Percentiles rank a stretch among this genome's conserved stretches.
Conservation (phyloP, 1,140 invertebrate genomes). For the Bactericera cockerelli region DNA sequence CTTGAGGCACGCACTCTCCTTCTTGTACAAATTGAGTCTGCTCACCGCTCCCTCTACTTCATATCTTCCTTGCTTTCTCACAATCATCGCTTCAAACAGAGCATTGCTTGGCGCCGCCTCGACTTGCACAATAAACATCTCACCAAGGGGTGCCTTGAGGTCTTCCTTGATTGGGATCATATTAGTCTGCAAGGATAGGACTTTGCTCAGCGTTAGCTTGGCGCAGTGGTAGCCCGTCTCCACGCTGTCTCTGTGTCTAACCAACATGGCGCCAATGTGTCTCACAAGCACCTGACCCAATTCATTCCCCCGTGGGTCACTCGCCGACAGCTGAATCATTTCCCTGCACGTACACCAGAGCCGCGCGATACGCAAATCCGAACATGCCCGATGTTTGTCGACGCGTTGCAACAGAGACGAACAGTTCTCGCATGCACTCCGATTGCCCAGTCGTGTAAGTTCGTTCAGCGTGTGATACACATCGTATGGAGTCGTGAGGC, state of each 20-base stretch:
- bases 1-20: slow-evolving; percentile 58
- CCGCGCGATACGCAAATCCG: slow-evolving; percentile 45
- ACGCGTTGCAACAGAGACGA: slow-evolving; percentile 46
- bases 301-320: slow-evolving; percentile 16
- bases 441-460: slow-evolving; percentile 26
- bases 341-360: slow-evolving; percentile 38
- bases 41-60: slow-evolving; percentile 47
- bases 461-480: slow-evolving; percentile 50
- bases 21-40: slow-evolving; percentile 63
- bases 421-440: slow-evolving; percentile 19
- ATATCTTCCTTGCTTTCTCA: slow-evolving; percentile 20
- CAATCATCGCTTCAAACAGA: slow-evolving; percentile 58
- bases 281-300: slow-evolving; percentile 31
- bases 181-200: slow-evolving; percentile 19
- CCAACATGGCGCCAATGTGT: slow-evolving; percentile 21
- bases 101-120: slow-evolving; percentile 41
- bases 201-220: slow-evolving; percentile 30
- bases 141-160: neutral
- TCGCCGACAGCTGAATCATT: slow-evolving; percentile 25
- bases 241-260: slow-evolving; percentile 22
- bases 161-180: neutral
- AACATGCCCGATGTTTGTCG: slow-evolving; percentile 52
- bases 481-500: slow-evolving; percentile 71
- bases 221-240: slow-evolving; percentile 32
- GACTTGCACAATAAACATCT: slow-evolving; percentile 20